A percentile compares a stretch with the other conserved stretches of the same genome.
Evolutionary conservation across 2,888 invertebrate species (phyloP).

Genomic region (Heterodera filipjevi): DNA sequence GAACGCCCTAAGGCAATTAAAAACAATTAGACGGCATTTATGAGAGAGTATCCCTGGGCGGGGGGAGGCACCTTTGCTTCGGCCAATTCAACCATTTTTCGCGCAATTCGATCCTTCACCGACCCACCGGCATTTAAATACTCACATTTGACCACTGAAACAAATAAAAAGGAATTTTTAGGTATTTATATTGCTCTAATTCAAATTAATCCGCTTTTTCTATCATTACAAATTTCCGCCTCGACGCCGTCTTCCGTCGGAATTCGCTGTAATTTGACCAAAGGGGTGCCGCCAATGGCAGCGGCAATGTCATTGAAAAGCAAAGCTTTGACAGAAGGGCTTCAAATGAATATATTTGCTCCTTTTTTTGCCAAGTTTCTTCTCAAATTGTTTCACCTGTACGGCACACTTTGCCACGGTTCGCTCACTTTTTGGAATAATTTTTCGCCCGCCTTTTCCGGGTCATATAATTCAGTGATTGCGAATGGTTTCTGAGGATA

Average conservation of each 20-base stretch:
- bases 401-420: constrained; percentile 37
- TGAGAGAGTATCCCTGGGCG: no score
- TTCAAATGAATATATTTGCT: not conserved
- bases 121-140: constrained; percentile 96
- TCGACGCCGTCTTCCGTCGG: constrained; percentile 64
- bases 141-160: constrained; percentile 91
- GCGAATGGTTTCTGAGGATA: constrained; percentile 37
- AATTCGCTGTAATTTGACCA: constrained; percentile 67
- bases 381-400: constrained; percentile 21
- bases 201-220: not conserved
- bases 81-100: constrained; percentile 88
- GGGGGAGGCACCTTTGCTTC: constrained; percentile 77
- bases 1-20: constrained; percentile 70
- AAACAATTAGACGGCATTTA: not conserved
- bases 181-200: no score
- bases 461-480: constrained; percentile 40
- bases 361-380: constrained; percentile 1
- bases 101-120: constrained; percentile 90
- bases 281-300: constrained; percentile 68
- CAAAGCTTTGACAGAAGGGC: constrained; percentile 7
- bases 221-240: constrained; percentile 66
- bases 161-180: no score
- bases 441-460: constrained; percentile 36
- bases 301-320: constrained; percentile 42
- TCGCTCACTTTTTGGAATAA: constrained; percentile 36